Evolutionary conservation across 2,797 vertebrate genomes (phyloP).

Genomic region (Pampus argenteus): DNA sequence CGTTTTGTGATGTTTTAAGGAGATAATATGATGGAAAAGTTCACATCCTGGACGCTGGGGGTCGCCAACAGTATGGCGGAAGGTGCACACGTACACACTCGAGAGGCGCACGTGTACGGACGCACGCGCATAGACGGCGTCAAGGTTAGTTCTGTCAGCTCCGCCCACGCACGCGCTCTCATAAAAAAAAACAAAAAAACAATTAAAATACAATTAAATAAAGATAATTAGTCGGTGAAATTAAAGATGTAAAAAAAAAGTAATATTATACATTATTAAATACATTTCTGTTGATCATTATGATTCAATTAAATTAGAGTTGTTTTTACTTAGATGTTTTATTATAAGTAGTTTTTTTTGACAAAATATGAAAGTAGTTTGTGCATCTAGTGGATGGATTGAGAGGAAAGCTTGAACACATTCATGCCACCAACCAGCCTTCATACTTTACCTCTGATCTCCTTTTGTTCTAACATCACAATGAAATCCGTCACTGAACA

Average conservation of each 20-base stretch:
- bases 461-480: not conserved
- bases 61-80: constrained; percentile 81
- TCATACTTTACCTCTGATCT: not conserved
- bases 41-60: constrained; percentile 75
- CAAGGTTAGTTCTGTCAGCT: constrained; percentile 55
- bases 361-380: not conserved
- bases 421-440: constrained; percentile 6
- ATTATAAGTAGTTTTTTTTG: not conserved
- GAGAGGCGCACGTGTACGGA: constrained; percentile 6
- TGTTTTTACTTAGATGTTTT: not conserved
- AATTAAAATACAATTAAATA: too few species aligned
- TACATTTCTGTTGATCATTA: not conserved
- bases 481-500: not conserved
- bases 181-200: too few species aligned
- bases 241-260: not conserved
- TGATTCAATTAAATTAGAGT: not conserved
- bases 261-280: not conserved
- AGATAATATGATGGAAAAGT: constrained; percentile 43
- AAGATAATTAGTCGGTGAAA: constrained; percentile 15
- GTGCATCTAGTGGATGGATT: constrained; percentile 5
- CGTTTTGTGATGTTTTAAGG: constrained; percentile 43
- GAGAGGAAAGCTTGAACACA: constrained; percentile 3
- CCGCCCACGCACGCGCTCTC: too few species aligned
- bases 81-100: constrained; percentile 19
- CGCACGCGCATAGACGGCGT: constrained; percentile 28